Evolutionary conservation across 2,797 vertebrate genomes (phyloP), one percentile per base, ranked within the genome.

Genomic region (Ispidina picta): DNA sequence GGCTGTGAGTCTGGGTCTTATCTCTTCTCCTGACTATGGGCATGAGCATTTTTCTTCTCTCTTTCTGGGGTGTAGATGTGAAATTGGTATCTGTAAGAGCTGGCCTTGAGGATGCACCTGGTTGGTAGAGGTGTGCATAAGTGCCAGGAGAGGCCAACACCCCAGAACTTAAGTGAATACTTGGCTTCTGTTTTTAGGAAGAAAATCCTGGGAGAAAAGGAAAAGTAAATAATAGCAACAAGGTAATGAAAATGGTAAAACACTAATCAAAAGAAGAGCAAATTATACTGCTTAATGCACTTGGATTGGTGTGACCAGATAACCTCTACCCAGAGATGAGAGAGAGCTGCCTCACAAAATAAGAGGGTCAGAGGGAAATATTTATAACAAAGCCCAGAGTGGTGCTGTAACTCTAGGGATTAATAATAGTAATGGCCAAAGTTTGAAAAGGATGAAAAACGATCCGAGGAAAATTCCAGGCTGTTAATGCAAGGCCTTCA

Each of bases 401-500:
- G 37, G 60, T 83, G 58, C 64, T 29, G 9, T 88, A 79, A 84
- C 68, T 76, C 56, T 82, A 31, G 58, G 60, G 49, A 71, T 91
- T 95, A 92, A 76, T 92, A 90, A 82, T 73, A 89, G 78, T 75
- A 74, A 55, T 74, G 37, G 56, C 56, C 60, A 84, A 16, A 22
- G 2, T 90, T 90, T 90, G 83, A 95, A 88, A 88, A 68, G 56
- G 69, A 91, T 91, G 65, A 92, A 70, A 85, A 96, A 88, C 1
- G 37, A 90, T 83, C 78, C 3, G 5, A 82, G 77, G 94, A 95
- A 96, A 95, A 92, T 94, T 96, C 94, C 68, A 84, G 88, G 55
- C 84, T 80, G 58, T 83, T 92, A 87, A 72, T 85, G 69, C 49
- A 71, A 88, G 69, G 84, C 81, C 72, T 62, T 91, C 9, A 8